Conservation (phyloP, 2,113 vertebrate genomes). For the Corythoichthys intestinalis region DNA sequence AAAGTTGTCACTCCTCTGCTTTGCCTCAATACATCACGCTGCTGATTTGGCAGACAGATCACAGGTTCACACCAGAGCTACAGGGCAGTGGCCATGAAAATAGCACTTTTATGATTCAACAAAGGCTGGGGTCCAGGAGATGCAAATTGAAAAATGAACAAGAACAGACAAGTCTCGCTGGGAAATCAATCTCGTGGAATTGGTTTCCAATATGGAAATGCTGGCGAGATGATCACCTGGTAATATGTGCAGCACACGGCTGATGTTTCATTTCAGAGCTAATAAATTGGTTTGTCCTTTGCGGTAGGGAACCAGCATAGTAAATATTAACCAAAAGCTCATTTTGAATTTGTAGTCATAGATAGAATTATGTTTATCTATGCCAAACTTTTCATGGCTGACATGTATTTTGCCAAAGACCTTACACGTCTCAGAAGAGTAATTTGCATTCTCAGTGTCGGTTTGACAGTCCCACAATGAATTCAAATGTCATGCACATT, state of each 20-base stretch:
- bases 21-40: slow-evolving; percentile 55
- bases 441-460: slow-evolving; percentile 3
- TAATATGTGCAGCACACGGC: slow-evolving; percentile 35
- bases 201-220: slow-evolving; percentile 60
- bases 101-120: slow-evolving; percentile 52
- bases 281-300: slow-evolving; percentile 52
- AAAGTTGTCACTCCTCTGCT: slow-evolving; percentile 53
- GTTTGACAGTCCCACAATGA: not conserved
- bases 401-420: slow-evolving; percentile 3
- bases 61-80: slow-evolving; percentile 30
- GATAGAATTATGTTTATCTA: slow-evolving; percentile 3
- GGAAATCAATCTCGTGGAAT: slow-evolving; percentile 62
- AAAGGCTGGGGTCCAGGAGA: slow-evolving; percentile 34
- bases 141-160: slow-evolving; percentile 71
- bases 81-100: slow-evolving; percentile 45
- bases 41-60: slow-evolving; percentile 56
- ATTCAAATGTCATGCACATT: not conserved
- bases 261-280: slow-evolving; percentile 40
- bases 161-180: slow-evolving; percentile 60
- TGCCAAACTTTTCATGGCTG: not conserved
- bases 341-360: not conserved
- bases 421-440: not conserved
- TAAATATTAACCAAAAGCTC: not conserved
- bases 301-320: slow-evolving; percentile 16
- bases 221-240: slow-evolving; percentile 59